These are phyloP conservation scores for Taeniopygia guttata DNA, from an alignment of 2,797 vertebrate species.

Conservation along the genomic window DNA sequence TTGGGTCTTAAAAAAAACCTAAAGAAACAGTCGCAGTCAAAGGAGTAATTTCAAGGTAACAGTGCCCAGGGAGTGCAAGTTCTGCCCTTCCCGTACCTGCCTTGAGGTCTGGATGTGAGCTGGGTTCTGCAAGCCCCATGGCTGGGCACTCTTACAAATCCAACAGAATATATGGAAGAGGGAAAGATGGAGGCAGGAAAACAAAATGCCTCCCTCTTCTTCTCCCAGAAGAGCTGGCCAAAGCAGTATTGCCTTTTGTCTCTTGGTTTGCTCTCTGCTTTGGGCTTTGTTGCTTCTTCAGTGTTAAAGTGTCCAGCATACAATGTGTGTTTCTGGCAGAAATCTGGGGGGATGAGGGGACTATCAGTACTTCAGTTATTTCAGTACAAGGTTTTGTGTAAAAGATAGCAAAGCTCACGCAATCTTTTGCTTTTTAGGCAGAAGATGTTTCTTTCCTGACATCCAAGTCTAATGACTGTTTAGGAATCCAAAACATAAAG, in stretches of 20 bases:
- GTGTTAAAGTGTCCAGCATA: background rate
- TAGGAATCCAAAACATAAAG: background rate
- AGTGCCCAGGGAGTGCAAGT: background rate
- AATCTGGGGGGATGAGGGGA: background rate
- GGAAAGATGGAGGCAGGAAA: background rate
- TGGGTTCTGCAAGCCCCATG: background rate
- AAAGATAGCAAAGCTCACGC: background rate
- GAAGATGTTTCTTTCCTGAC: background rate
- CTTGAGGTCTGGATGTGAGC: background rate
- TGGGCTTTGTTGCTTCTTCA: background rate
- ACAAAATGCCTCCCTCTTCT: background rate
- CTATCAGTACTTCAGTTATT: background rate
- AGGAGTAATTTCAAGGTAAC: background rate
- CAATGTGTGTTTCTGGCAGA: background rate
- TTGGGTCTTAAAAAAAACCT: background rate
- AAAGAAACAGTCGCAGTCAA: background rate
- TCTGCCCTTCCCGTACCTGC: background rate
- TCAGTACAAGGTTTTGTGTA: background rate
- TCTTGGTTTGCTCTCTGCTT: background rate
- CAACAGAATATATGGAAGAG: background rate
- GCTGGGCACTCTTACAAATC: background rate
- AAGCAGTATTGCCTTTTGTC: background rate
- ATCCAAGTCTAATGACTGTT: background rate
- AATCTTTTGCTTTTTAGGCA: background rate
- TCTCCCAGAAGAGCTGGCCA: background rate